Evolutionary conservation across 2,113 vertebrate species (phyloP).

Genomic region (Megaptera novaeangliae): DNA sequence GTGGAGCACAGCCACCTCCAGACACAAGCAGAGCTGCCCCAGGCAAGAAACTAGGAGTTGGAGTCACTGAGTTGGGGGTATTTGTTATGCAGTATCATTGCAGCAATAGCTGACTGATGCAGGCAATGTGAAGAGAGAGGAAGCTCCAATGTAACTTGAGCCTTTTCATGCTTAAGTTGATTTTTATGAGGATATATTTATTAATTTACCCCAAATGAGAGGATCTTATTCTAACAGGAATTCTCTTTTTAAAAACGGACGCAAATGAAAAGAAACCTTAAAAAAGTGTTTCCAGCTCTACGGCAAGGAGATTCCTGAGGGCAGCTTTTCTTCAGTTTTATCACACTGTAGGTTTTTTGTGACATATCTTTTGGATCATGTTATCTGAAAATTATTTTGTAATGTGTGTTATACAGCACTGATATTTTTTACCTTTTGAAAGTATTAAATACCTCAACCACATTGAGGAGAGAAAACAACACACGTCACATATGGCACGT

Average conservation of each 20-base stretch:
- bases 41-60: not conserved
- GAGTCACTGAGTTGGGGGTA: not conserved
- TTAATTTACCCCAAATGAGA: not conserved
- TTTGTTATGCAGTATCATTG: fast-evolving
- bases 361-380: not conserved
- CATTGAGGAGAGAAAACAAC: not conserved
- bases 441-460: not conserved
- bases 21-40: not conserved
- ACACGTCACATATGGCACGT: fast-evolving
- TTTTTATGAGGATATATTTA: too few relatives aligned
- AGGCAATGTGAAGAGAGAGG: not conserved
- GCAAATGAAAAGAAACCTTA: fast-evolving
- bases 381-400: not conserved
- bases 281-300: fast-evolving
- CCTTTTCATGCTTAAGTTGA: not conserved
- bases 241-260: too few relatives aligned
- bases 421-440: not conserved
- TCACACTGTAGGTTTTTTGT: not conserved
- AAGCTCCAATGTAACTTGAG: not conserved
- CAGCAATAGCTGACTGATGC: not conserved
- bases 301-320: not conserved
- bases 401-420: not conserved
- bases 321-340: not conserved
- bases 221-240: not conserved
- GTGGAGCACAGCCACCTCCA: not conserved